Conservation (phyloP, 2,797 vertebrate species). For the Enoplosus armatus region DNA sequence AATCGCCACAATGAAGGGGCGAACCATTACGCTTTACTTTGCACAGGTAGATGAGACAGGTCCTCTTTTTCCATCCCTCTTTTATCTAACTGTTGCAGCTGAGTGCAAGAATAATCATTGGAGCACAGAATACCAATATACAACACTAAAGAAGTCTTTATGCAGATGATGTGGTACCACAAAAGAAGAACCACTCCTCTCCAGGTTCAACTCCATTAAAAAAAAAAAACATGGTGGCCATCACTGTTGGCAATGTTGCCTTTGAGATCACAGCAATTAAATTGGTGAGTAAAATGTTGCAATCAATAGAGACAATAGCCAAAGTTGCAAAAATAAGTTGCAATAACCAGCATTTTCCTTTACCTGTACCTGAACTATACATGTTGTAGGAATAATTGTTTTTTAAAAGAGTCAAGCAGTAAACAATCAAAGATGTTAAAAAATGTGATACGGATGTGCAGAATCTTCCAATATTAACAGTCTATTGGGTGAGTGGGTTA, state of each 20-base stretch:
- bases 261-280: neutral
- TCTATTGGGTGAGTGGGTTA: neutral
- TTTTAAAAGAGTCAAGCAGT: neutral
- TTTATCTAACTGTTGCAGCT: neutral
- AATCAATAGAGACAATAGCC: neutral
- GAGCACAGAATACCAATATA: neutral
- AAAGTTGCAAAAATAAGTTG: neutral
- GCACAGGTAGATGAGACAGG: neutral
- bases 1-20: neutral
- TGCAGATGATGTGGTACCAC: conserved; percentile 17
- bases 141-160: neutral
- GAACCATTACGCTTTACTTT: neutral
- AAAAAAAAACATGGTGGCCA: neutral
- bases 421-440: neutral
- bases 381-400: neutral
- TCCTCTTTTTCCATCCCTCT: neutral
- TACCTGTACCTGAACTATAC: neutral
- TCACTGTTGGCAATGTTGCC: neutral
- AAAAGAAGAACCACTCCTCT: too few relatives aligned
- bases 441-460: neutral
- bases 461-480: neutral
- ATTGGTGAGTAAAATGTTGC: neutral
- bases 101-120: neutral
- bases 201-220: too few relatives aligned
- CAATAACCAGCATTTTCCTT: neutral